Percentiles rank a stretch among this genome's conserved stretches.
Conservation (phyloP, 2,797 vertebrate species). For the Megalops cyprinoides region DNA sequence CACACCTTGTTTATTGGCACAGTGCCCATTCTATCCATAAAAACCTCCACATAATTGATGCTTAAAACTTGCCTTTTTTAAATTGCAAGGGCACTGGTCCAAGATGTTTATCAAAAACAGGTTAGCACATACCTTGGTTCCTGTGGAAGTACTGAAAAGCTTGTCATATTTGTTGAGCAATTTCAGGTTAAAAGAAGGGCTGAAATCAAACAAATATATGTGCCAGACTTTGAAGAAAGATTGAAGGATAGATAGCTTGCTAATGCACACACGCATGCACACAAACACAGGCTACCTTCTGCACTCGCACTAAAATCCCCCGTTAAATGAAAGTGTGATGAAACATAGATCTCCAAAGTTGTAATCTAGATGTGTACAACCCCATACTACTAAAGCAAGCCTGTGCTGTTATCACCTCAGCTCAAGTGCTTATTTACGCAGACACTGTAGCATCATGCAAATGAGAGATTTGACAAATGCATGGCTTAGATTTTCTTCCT, state of each 20-base stretch:
- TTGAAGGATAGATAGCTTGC: conserved; percentile 25
- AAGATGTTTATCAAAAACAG: conserved; percentile 61
- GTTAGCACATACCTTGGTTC: conserved; percentile 52
- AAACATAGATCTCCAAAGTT: neutral
- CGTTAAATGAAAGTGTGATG: conserved; percentile 5
- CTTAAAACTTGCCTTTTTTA: conserved; percentile 56
- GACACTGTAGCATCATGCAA: conserved; percentile 10
- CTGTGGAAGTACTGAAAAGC: conserved; percentile 41
- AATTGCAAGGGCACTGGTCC: conserved; percentile 55
- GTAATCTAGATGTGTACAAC: neutral
- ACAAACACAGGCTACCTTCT: neutral
- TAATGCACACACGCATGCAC: neutral
- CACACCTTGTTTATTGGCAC: conserved; percentile 46
- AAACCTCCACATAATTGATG: conserved; percentile 60
- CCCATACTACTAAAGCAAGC: neutral
- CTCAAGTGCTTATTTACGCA: neutral
- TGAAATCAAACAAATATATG: conserved; percentile 29
- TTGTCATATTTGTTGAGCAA: conserved; percentile 30
- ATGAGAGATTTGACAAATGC: neutral
- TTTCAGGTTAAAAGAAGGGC: conserved; percentile 29
- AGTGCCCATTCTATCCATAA: conserved; percentile 55
- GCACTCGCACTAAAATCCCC: neutral
- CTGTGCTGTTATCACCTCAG: neutral
- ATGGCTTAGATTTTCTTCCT: neutral
- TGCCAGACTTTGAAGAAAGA: conserved; percentile 21